A percentile compares a stretch with the other conserved stretches of the same genome.
Evolutionary conservation across 2,113 vertebrate genomes (phyloP).

Genomic region (Planiliza haematocheilus): DNA sequence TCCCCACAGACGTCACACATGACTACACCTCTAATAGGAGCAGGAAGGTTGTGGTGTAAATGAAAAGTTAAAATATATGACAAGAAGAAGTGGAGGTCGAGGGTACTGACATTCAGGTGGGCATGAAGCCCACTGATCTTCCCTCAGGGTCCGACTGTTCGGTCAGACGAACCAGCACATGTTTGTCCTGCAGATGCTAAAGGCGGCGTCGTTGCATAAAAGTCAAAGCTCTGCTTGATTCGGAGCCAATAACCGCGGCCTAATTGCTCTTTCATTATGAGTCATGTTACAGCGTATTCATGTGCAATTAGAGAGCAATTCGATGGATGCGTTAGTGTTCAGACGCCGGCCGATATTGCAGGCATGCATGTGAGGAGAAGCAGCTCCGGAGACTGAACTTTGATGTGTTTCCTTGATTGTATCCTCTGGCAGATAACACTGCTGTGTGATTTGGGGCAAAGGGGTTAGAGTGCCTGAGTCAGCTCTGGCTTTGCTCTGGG

Average conservation of each 20-base stretch:
- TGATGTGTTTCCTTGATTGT: conserved; percentile 77
- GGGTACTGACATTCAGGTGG: conserved; percentile 48
- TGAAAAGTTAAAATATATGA: conserved; percentile 57
- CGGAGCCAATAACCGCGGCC: conserved; percentile 60
- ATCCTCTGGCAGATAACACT: conserved; percentile 68
- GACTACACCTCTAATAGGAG: conserved; percentile 62
- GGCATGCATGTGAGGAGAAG: conserved; percentile 40
- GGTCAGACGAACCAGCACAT: conserved; percentile 49
- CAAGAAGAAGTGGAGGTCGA: conserved; percentile 26
- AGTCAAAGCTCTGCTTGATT: conserved; percentile 59
- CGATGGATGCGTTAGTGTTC: conserved; percentile 43
- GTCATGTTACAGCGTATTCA: conserved; percentile 73
- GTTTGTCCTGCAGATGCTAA: conserved; percentile 57
- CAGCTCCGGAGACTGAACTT: conserved; percentile 67
- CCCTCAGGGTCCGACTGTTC: conserved; percentile 33
- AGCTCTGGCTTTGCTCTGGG: conserved; percentile 62
- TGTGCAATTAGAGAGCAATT: conserved; percentile 74
- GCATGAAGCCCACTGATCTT: conserved; percentile 53
- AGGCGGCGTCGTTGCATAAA: conserved; percentile 41
- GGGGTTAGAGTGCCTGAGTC: conserved; percentile 70
- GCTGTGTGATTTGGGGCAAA: conserved; percentile 65
- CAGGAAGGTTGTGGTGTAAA: conserved; percentile 56
- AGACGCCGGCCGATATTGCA: conserved; percentile 1
- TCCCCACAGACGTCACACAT: conserved; percentile 55
- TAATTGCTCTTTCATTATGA: conserved; percentile 77